Percentiles rank a stretch among this genome's conserved stretches.
These are phyloP conservation scores for Malurus melanocephalus DNA, from an alignment of 2,113 vertebrate species.

Conservation along the genomic window DNA sequence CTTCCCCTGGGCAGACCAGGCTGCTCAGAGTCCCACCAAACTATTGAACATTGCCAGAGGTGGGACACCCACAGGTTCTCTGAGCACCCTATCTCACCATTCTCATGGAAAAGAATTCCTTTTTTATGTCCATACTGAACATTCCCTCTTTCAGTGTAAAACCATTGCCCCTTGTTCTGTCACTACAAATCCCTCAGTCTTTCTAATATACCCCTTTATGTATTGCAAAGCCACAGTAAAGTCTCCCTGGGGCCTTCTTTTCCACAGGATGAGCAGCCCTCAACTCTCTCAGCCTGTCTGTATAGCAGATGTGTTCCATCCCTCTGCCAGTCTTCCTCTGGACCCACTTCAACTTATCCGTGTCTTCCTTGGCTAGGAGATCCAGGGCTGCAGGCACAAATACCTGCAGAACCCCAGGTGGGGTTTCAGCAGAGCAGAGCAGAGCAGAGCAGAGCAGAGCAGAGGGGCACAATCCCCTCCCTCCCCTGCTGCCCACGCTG, in stretches of 20 bases:
- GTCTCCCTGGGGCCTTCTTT: neutral
- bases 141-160: neutral
- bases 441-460: no score
- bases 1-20: rapidly evolving
- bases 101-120: neutral
- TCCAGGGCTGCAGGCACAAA: neutral
- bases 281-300: neutral
- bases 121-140: neutral
- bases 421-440: neutral
- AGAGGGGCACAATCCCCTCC: neutral
- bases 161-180: neutral
- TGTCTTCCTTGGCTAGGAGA: neutral
- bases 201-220: neutral
- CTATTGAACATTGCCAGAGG: neutral
- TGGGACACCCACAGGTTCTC: neutral
- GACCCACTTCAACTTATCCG: neutral
- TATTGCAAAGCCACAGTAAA: neutral
- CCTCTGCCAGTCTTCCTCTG: neutral
- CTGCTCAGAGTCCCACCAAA: neutral
- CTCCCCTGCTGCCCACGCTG: rapidly evolving
- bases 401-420: neutral
- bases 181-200: neutral
- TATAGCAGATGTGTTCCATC: neutral
- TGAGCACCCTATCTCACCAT: neutral
- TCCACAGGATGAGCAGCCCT: rapidly evolving